Evolutionary conservation across 2,113 vertebrate genomes (phyloP), one percentile per base, ranked within the genome.

Genomic region (Semnornis frantzii): DNA sequence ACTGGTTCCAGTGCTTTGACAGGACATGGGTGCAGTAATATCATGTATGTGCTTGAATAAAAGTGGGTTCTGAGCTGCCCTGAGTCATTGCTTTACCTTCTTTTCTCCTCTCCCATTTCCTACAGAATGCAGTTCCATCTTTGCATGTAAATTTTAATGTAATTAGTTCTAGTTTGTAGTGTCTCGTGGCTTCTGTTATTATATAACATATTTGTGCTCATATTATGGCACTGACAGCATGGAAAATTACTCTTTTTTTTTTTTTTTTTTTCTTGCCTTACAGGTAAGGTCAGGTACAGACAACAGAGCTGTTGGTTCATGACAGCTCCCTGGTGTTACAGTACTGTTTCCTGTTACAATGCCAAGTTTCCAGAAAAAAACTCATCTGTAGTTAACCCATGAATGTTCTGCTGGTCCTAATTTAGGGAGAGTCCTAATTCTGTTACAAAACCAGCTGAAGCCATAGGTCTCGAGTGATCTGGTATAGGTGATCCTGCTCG

Each of bases 201-300:
- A 50, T 10, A 2, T 42, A 84, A 69, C 11, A 8, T 44, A 63
- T 91, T 80, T 80, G 75, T 59, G n/a, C 55, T 74, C 52, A 11
- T 55, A 52, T 60, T 59, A 90, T 74, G 82, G 79, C 79, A 60
- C 69, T 91, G 85, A 80, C 64, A 73, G 59, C 64, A 42, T 52
- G 74, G 81, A 76, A 85, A 82, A 72, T 46, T 13, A 15, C 10
- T 21, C 23, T 12, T 30, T 42, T 6, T 39, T 15, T 52, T 33
- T 37, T 50, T 78, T 25, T 70, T 57, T 44, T 31, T 21, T 6
- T 8, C 15, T 57, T 57, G 24, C 89, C 78, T 87, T 48, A 30
- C 75, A 89, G 79, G 87, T 95, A 68, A 87, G 75, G 75, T 92
- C 59, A 85, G 85, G 79, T 87, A 23, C 68, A 87, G 68, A 42